A percentile compares a stretch with the other conserved stretches of the same genome.
Evolutionary conservation across 2,113 vertebrate species (phyloP).

Genomic region (Chrysochloris asiatica): DNA sequence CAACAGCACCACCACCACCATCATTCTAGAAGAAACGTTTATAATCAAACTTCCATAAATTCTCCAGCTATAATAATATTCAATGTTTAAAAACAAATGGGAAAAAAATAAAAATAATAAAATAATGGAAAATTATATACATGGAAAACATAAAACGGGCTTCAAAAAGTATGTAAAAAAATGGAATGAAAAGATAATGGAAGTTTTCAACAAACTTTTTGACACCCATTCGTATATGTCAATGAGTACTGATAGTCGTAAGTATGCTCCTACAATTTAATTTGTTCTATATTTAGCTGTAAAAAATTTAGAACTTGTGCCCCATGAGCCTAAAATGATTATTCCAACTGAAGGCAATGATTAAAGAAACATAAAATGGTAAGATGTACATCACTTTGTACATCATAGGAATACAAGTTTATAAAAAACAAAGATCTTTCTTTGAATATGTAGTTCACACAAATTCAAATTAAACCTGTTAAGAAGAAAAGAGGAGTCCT

Average conservation of each 20-base stretch:
- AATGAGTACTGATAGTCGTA: no score
- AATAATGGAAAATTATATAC: no score
- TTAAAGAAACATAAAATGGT: background rate
- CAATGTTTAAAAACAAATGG: background rate
- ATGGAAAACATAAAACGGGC: background rate
- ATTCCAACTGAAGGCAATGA: background rate
- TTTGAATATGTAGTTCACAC: background rate
- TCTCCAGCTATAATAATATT: constrained; percentile 3
- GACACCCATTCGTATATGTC: no score
- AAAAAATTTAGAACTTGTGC: background rate
- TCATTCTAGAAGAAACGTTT: constrained; percentile 12
- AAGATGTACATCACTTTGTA: background rate
- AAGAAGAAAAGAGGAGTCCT: no score
- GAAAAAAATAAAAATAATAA: background rate
- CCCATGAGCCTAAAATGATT: background rate
- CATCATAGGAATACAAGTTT: background rate
- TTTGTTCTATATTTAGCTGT: background rate
- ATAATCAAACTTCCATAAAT: background rate
- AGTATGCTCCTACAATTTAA: background rate
- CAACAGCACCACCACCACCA: no score
- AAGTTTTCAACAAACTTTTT: no score
- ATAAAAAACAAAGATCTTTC: background rate
- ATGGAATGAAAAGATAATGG: no score
- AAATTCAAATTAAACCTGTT: background rate
- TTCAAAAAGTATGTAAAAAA: background rate